phyloP scores from a whole-genome alignment of 1,140 invertebrate genomes.

The Bombus terrestris region DNA sequence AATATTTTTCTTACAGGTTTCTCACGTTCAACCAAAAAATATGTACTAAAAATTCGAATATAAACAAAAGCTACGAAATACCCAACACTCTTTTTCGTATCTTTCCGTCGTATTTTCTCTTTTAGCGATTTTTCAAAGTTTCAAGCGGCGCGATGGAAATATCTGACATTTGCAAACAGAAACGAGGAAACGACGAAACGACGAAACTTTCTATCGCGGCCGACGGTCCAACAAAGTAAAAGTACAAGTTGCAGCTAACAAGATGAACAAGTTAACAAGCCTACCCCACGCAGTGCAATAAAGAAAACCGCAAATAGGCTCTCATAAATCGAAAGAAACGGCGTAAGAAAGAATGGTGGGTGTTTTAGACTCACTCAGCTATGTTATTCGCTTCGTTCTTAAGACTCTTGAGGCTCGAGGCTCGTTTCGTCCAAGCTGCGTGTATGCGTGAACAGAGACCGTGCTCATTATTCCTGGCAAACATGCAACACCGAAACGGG shows the following conservation, averaged over 20 bases:
- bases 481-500: not conserved
- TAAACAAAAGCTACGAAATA: too few species aligned
- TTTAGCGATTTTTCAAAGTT: too few species aligned
- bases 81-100: too few species aligned
- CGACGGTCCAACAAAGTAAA: not conserved
- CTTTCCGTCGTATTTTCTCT: too few species aligned
- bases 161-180: not conserved
- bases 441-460: not conserved
- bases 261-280: conserved; percentile 17
- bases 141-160: not conserved
- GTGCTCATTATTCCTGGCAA: conserved; percentile 17
- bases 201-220: not conserved
- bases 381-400: not conserved
- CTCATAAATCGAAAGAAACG: conserved; percentile 35
- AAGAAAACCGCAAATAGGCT: conserved; percentile 20
- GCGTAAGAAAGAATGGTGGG: conserved; percentile 21
- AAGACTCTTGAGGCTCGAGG: not conserved
- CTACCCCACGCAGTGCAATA: conserved; percentile 21
- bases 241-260: not conserved
- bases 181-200: not conserved
- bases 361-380: not conserved
- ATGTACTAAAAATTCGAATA: too few species aligned
- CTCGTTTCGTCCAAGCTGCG: not conserved
- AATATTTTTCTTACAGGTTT: too few species aligned
- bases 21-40: too few species aligned